phyloP scores from a whole-genome alignment of 2,888 invertebrate species.

The Yponomeuta plumbellus region DNA sequence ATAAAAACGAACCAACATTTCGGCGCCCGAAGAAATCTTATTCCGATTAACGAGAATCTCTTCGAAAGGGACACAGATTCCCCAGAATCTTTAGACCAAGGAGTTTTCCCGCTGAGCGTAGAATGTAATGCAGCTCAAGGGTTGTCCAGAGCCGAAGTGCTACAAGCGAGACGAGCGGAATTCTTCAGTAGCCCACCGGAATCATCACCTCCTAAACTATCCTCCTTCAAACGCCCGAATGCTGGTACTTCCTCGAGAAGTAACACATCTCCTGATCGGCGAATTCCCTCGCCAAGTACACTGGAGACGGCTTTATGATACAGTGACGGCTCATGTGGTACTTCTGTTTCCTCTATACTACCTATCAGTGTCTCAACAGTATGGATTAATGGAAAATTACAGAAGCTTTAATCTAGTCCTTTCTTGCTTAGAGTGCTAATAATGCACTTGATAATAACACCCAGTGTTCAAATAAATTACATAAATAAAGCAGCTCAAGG shows the following conservation, averaged over 20 bases:
- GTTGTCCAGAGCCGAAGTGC: constrained; percentile 66
- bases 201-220: constrained; percentile 54
- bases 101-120: constrained; percentile 66
- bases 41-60: constrained; percentile 58
- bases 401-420: constrained; percentile 76
- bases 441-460: constrained; percentile 47
- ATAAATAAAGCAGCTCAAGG: constrained; percentile 43
- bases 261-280: constrained; percentile 56
- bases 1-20: constrained; percentile 68
- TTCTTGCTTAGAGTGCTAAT: constrained; percentile 55
- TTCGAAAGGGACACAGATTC: constrained; percentile 47
- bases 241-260: constrained; percentile 38
- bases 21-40: constrained; percentile 64
- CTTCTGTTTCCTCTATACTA: constrained; percentile 10
- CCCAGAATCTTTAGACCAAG: constrained; percentile 47
- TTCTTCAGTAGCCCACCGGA: constrained; percentile 70
- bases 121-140: constrained; percentile 47
- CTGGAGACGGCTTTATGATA: constrained; percentile 80
- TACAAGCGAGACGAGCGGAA: constrained; percentile 79
- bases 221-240: constrained; percentile 56
- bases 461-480: constrained; percentile 42
- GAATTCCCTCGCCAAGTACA: constrained; percentile 67
- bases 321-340: constrained; percentile 10
- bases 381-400: constrained; percentile 52
- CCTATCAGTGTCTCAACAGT: constrained; percentile 26